Evolutionary conservation across 2,888 invertebrate genomes (phyloP).

Genomic region (Oligia fasciuncula): DNA sequence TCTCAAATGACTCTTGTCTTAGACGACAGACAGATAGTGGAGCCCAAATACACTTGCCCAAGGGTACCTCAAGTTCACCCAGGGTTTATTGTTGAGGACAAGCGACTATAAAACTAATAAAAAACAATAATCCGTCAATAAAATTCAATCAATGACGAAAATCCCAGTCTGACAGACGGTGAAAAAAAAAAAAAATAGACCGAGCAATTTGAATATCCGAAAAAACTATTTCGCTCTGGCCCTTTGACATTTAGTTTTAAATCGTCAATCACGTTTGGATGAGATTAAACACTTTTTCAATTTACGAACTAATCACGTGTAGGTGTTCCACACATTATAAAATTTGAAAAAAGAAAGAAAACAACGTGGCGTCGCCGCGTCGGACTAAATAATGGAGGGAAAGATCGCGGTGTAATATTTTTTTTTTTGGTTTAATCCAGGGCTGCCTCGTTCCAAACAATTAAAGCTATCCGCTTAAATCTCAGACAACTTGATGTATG

Average conservation of each 20-base stretch:
- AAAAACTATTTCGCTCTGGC: slow-evolving; percentile 47
- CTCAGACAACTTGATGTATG: slow-evolving; percentile 74
- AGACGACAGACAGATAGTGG: not conserved
- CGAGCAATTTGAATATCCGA: slow-evolving; percentile 32
- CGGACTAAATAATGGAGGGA: slow-evolving; percentile 62
- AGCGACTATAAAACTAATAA: not conserved
- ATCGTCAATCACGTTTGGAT: slow-evolving; percentile 55
- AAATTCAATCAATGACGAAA: not conserved
- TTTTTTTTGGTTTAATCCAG: slow-evolving; percentile 73
- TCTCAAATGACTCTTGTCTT: not conserved
- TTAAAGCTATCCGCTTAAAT: slow-evolving; percentile 84
- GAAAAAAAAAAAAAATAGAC: slow-evolving; percentile 31
- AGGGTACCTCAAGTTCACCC: too few species aligned
- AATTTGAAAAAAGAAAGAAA: slow-evolving; percentile 48
- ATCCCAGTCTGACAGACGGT: slow-evolving; percentile 5
- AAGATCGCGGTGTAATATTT: slow-evolving; percentile 66
- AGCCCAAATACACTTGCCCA: not conserved
- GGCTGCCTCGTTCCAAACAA: slow-evolving; percentile 82
- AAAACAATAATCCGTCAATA: not conserved
- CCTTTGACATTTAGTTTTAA: slow-evolving; percentile 53
- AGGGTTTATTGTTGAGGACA: not conserved
- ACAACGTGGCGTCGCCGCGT: slow-evolving; percentile 34
- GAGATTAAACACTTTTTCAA: slow-evolving; percentile 63
- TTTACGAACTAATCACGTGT: slow-evolving; percentile 57
- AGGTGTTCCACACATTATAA: slow-evolving; percentile 55